Conservation (phyloP, 2,113 vertebrate genomes). For the Heliornis fulica region DNA sequence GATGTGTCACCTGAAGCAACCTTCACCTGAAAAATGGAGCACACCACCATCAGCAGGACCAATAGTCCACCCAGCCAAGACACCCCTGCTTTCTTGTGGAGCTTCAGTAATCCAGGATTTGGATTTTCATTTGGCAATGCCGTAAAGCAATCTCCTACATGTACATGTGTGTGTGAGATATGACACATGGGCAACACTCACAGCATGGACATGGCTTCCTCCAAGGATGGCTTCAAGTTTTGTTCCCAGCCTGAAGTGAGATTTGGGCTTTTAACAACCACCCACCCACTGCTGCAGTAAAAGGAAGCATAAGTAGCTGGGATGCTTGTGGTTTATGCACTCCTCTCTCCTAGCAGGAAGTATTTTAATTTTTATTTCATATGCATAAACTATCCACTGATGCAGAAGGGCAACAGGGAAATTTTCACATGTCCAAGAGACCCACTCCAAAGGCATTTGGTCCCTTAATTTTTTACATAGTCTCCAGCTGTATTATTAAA, state of each 20-base stretch:
- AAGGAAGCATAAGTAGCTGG: background rate
- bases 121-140: background rate
- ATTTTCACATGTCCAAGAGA: conserved; percentile 1
- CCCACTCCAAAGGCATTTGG: background rate
- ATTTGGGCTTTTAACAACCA: background rate
- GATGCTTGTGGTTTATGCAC: background rate
- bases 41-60: background rate
- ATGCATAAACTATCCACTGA: background rate
- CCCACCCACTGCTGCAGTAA: background rate
- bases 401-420: background rate
- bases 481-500: conserved; percentile 27
- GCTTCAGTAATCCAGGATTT: background rate
- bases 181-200: too few relatives aligned
- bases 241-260: background rate
- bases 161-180: too few relatives aligned
- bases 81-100: fast-evolving
- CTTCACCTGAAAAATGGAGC: background rate
- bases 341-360: background rate
- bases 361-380: conserved; percentile 25
- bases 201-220: background rate
- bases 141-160: background rate
- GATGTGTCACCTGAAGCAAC: background rate
- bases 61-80: background rate
- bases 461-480: conserved; percentile 3
- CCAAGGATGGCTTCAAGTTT: background rate